phyloP scores from a whole-genome alignment of 2,797 vertebrate species.

The Hafferia zeledoni region DNA sequence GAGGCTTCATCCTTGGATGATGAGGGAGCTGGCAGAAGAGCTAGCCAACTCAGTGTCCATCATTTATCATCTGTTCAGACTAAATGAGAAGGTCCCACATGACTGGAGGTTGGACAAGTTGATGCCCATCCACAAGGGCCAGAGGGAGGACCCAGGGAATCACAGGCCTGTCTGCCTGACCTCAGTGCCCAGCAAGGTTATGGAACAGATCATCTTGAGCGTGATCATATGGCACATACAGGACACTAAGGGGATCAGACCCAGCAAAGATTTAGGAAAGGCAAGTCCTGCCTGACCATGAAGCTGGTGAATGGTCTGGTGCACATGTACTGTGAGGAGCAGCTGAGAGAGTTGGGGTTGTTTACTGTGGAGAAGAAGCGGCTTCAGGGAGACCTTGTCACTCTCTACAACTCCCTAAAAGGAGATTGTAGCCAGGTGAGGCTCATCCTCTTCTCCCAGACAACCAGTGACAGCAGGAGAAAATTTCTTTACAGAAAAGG shows the following conservation, averaged over 20 bases:
- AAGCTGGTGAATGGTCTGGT: background rate
- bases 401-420: background rate
- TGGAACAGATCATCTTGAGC: background rate
- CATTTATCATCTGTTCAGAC: background rate
- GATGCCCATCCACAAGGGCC: no score
- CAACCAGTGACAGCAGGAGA: background rate
- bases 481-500: background rate
- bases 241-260: background rate
- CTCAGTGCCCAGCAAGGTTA: background rate
- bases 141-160: background rate
- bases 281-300: background rate
- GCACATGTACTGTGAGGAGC: accelerated
- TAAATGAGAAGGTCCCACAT: accelerated
- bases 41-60: background rate
- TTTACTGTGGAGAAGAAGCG: background rate
- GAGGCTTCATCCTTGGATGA: background rate
- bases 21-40: background rate
- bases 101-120: background rate
- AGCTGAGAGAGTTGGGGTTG: background rate
- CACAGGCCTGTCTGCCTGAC: background rate
- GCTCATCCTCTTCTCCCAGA: background rate
- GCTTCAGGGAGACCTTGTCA: background rate
- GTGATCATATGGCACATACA: accelerated
- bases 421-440: background rate
- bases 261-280: background rate